Evolutionary conservation across 2,113 vertebrate species (phyloP), one percentile per base, ranked within the genome.

Genomic region (Cervus canadensis): DNA sequence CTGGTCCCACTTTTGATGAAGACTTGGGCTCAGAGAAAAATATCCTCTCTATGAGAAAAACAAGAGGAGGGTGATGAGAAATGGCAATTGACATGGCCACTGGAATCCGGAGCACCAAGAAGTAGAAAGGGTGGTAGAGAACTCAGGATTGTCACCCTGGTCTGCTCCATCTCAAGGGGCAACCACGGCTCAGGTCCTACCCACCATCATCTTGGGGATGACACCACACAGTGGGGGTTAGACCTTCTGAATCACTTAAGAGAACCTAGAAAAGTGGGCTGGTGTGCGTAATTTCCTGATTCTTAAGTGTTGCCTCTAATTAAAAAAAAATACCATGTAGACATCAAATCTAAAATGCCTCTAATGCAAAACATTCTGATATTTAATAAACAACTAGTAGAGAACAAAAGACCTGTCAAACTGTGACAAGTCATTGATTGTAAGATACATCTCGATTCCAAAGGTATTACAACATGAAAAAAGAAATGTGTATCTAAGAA

Each of bases 1-100:
- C 52, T 94, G 67, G 67, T 64, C 45, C 45, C 23, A 5, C 33
- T 92, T 94, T 92, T 78, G 56, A 40, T 50, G 56, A 92, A 79
- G 23, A 50, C 43, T 82, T 30, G 36, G 67, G 7, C 33, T 62
- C 30, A 33, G 26, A 92, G 81, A 78, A 95, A 94, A 87, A 76
- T 28, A 76, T 54, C n/a, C 81, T 90, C 45, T 78, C 8, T 36
- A 6, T 56, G 45, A 52, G 43, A 83, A 71, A 94, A 92, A 56
- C 36, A 28, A 81, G n/a, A 91, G 15, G 86, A 83, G 5, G 57
- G 36, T 1, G 6, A 6, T 21, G 21, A 45, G n/a, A 64, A 62
- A 74, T 36, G 36, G 59, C 5, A 33, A 12, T 40, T 36, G 6
- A 8, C 6, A 16, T 6, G 67, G n/a, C 23, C 16, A 45, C 10